Conservation (phyloP, 1,140 invertebrate genomes). For the Stegodyphus dumicola region DNA sequence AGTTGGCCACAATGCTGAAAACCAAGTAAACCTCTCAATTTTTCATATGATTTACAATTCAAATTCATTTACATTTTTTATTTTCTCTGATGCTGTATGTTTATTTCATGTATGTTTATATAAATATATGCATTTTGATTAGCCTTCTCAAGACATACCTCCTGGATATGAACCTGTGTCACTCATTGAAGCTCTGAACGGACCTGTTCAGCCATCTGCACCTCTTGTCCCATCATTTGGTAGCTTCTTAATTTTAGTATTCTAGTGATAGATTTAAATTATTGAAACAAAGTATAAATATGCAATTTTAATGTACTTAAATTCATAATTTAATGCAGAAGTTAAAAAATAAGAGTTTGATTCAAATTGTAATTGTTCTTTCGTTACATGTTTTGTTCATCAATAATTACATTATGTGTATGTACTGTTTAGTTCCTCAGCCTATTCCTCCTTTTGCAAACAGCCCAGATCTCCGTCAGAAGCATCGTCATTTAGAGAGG, state of each 20-base stretch:
- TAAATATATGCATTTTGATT: slow-evolving; percentile 21
- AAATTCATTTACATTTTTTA: neutral
- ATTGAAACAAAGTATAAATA: no score
- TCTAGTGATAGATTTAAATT: neutral
- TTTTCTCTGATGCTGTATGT: neutral
- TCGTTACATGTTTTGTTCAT: no score
- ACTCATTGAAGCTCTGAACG: slow-evolving; percentile 98
- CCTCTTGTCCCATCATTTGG: slow-evolving; percentile 43
- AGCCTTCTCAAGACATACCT: slow-evolving; percentile 83
- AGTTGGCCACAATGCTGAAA: slow-evolving; percentile 32
- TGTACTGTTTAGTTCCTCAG: slow-evolving; percentile 24
- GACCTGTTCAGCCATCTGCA: slow-evolving; percentile 72
- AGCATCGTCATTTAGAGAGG: slow-evolving; percentile 32
- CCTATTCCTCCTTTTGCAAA: slow-evolving; percentile 48
- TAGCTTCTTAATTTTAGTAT: neutral
- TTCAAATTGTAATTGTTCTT: no score
- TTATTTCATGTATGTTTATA: neutral
- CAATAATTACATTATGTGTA: no score
- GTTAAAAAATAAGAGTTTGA: no score
- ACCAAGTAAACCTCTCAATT: slow-evolving; percentile 32
- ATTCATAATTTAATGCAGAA: no score
- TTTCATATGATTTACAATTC: slow-evolving; percentile 4
- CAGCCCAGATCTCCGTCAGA: slow-evolving; percentile 41
- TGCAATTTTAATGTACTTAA: no score
- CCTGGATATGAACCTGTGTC: slow-evolving; percentile 94